Evolutionary conservation across 2,113 vertebrate species (phyloP).

Genomic region (Cyprinodon tularosa): DNA sequence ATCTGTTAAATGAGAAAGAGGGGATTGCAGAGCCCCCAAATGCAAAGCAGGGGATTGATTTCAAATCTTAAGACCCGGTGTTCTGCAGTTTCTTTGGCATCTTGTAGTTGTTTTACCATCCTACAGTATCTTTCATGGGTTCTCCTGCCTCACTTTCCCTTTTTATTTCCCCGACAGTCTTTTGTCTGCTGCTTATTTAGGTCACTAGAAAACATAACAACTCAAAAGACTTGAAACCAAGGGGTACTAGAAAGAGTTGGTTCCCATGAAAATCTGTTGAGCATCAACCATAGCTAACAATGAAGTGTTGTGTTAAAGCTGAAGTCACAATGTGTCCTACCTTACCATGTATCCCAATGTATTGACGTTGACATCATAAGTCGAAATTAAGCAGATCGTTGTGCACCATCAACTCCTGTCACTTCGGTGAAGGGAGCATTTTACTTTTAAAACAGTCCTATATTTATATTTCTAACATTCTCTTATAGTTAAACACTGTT

Average conservation of each 20-base stretch:
- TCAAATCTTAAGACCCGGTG: constrained; percentile 20
- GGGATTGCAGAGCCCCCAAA: constrained; percentile 13
- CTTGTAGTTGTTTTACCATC: constrained; percentile 8
- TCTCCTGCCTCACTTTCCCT: background rate
- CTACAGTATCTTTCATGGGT: constrained; percentile 18
- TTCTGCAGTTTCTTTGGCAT: constrained; percentile 39
- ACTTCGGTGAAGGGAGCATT: background rate
- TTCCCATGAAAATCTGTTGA: constrained; percentile 63
- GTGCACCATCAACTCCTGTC: background rate
- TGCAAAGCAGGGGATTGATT: constrained; percentile 22
- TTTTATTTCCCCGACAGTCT: constrained; percentile 22
- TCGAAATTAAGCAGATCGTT: background rate
- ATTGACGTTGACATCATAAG: background rate
- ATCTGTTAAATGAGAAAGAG: constrained; percentile 39
- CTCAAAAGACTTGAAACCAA: constrained; percentile 37
- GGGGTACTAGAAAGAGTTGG: constrained; percentile 52
- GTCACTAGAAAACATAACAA: constrained; percentile 29
- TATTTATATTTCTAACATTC: background rate
- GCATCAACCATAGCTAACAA: constrained; percentile 56
- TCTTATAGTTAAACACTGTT: background rate
- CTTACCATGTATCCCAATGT: background rate
- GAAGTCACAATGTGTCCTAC: background rate
- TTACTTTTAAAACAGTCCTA: background rate
- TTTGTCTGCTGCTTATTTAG: constrained; percentile 41
- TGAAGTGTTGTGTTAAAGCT: constrained; percentile 41